Evolutionary conservation across 2,113 vertebrate species (phyloP), one percentile per base, ranked within the genome.

Genomic region (Cricetomys ansorgei): DNA sequence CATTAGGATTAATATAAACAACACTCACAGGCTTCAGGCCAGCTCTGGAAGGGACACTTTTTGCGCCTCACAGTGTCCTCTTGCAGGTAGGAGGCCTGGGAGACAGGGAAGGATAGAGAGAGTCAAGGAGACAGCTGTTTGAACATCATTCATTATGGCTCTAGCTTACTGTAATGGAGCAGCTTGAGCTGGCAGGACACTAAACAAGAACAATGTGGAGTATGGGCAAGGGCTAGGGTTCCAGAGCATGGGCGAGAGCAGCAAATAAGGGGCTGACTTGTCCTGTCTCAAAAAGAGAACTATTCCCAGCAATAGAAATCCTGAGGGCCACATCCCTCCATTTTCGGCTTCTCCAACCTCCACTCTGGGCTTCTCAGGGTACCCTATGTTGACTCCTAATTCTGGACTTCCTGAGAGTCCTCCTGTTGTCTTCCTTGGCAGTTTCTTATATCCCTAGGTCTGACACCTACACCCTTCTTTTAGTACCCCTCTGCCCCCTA

Each of bases 1-100:
- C 1, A 65, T 5, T 19, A 59, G 3, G 48, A 2, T 57, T 21
- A 59, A 40, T 43, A 29, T 31, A 0, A 64, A 25, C 23, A 57
- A 17, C 34, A 98, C 99, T 99, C 98, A 99, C 99, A 99, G 91
- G 97, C 92, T 0, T 98, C 79, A 0, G 94, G 91, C 65, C 80
- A 59, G 72, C 98, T 92, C 31, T 1, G 12, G 97, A 99, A 99
- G 5, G 99, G 99, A 91, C 99, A 99, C 43, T 4, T 97, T 62
- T 94, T 98, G 17, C 17, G 86, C 84, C 99, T 98, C 1, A 1
- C 64, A 17, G 99, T 97, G 95, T 99, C 99, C 0, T 0, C 8
- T 45, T 98, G 91, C 11, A 92, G 86, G 88, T 98, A 98, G 65
- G 97, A 98, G 48, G 97, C 98, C 98, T 99, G 65, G 16, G 64